Conservation (phyloP, 2,113 vertebrate genomes). For the Blennius ocellaris region DNA sequence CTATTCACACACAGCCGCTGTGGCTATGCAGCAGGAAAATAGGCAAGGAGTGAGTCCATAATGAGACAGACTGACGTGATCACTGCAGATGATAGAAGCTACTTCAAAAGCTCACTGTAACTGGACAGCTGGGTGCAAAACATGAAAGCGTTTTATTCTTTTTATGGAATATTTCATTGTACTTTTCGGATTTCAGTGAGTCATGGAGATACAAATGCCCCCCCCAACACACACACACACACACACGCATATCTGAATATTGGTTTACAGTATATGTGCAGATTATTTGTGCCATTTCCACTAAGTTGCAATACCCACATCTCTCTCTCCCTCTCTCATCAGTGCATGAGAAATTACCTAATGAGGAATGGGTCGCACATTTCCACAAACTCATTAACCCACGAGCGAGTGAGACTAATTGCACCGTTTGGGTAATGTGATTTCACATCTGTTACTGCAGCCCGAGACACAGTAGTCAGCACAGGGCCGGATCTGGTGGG, state of each 20-base stretch:
- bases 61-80: conserved; percentile 53
- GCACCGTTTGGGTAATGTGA: conserved; percentile 99
- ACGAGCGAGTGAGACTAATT: conserved; percentile 99
- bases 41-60: conserved; percentile 41
- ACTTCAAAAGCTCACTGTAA: conserved; percentile 7
- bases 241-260: no score
- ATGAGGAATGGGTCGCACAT: conserved; percentile 99
- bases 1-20: conserved; percentile 72
- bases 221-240: no score
- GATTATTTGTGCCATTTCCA: conserved; percentile 52
- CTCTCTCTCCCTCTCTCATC: conserved; percentile 90
- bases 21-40: conserved; percentile 27
- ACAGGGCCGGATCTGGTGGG: conserved; percentile 73
- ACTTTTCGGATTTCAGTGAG: no score
- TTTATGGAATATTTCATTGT: no score
- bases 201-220: no score
- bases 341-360: conserved; percentile 98
- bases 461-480: conserved; percentile 79
- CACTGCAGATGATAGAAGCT: conserved; percentile 14
- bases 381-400: conserved; percentile 99
- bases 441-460: conserved; percentile 98
- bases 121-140: neutral
- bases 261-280: conserved; percentile 49
- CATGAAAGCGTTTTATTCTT: no score
- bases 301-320: conserved; percentile 62